phyloP scores from a whole-genome alignment of 2,888 invertebrate species.

The Hartigia nigra region DNA sequence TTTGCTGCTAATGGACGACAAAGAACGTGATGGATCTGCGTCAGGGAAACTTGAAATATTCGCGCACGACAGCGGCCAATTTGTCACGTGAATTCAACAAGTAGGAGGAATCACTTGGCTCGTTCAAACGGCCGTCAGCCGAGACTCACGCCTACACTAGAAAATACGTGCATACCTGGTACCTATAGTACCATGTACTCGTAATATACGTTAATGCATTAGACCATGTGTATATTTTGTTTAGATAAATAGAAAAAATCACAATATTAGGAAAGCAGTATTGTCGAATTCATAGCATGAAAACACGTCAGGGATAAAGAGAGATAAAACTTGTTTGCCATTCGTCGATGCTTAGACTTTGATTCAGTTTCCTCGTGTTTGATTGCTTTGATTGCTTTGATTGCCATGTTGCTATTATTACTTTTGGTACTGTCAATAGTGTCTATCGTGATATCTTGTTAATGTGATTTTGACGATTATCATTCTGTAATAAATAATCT shows the following conservation, averaged over 20 bases:
- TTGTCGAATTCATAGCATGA: not conserved
- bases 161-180: not conserved
- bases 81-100: constrained; percentile 22
- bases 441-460: not conserved
- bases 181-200: not conserved
- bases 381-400: too few relatives aligned
- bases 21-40: constrained; percentile 3
- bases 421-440: not conserved
- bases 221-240: not conserved
- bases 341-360: not conserved
- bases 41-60: not conserved
- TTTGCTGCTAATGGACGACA: not conserved
- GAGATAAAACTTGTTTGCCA: not conserved
- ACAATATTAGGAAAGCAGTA: not conserved
- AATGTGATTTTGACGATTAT: not conserved
- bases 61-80: constrained; percentile 2
- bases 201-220: not conserved
- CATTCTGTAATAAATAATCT: not conserved
- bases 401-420: not conserved
- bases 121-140: constrained; percentile 1
- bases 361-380: not conserved
- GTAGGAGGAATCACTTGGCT: constrained; percentile 12
- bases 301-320: not conserved
- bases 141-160: not conserved
- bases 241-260: too few relatives aligned